Evolutionary conservation across 2,888 invertebrate species (phyloP), one percentile per base, ranked within the genome.

Genomic region (Amiota minor): DNA sequence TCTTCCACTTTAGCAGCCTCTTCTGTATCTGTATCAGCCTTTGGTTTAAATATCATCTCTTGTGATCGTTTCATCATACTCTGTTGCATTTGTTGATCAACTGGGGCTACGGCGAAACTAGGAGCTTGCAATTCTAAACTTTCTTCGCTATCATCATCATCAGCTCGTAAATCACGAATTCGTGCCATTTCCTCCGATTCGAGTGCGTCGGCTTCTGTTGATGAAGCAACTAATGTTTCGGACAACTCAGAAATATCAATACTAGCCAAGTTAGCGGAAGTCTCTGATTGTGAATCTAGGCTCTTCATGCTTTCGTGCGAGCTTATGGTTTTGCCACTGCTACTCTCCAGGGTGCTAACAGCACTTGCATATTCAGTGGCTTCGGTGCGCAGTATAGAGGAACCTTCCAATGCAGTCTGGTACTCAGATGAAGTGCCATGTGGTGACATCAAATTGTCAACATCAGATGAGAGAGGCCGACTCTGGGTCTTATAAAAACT

Each of bases 141-240:
- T 74, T 92, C 92, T 79, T 92, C 88, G 46, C 81, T 82, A 61
- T 89, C 88, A 4, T 88, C 90, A 72, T 90, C 90, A 77, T 92
- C 92, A 71, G 92, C 92, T 74, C 92, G 92, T 77, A 92, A 92
- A 65, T 91, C 92, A 14, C 92, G 92, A 12, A 91, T 92, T 70
- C 92, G 91, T 50, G 90, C 90, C 79, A 92, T 90, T 86, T 92
- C 92, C 14, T 91, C 90, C 1, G 83, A 81, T 71, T 88, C 88
- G 18, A 81, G 76, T 11, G 94, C 89, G 88, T 89, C 89, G 3
- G 83, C 79, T 65, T 97, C 97, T 86, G 95, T 94, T 10, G 95
- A 94, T 2, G 98, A 97, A 14, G 97, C 96, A 11, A 98, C 95
- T 10, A 98, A 90, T 1, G 98, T 98, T 90, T 98, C 98, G 0